These are phyloP conservation scores for Montipora capricornis DNA, from an alignment of 64 coral and sea anemone species.

Conservation along the genomic window DNA sequence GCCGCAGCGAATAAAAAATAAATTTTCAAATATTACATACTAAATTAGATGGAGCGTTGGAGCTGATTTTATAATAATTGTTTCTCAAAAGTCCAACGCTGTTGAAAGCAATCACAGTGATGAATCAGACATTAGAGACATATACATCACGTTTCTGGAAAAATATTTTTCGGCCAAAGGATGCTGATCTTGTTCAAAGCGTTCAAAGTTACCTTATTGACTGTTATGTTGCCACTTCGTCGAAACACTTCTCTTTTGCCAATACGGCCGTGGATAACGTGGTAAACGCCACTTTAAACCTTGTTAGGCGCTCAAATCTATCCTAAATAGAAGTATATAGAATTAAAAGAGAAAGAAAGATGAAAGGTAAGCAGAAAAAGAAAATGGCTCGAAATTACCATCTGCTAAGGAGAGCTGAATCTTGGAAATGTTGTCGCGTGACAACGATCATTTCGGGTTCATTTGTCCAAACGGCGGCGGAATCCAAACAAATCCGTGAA, in stretches of 20 bases:
- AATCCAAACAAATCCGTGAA: too few species aligned
- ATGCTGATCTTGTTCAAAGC: not conserved
- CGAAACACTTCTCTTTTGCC: not conserved
- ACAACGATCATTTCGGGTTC: not conserved
- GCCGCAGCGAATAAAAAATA: conserved; percentile 23
- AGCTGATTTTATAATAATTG: conserved; percentile 34
- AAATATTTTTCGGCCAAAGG: conserved; percentile 22
- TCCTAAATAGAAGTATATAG: not conserved
- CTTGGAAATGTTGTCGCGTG: too few species aligned
- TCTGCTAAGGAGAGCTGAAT: too few species aligned
- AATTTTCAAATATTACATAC: conserved; percentile 28
- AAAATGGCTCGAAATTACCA: too few species aligned
- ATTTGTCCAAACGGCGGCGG: too few species aligned
- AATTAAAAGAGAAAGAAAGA: too few species aligned
- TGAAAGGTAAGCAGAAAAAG: too few species aligned
- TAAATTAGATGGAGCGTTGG: conserved; percentile 21
- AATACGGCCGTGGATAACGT: not conserved
- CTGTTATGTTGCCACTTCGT: not conserved
- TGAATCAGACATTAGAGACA: not conserved
- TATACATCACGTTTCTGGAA: conserved; percentile 18
- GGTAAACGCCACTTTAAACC: not conserved
- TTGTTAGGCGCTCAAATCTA: not conserved
- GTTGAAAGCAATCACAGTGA: conserved; percentile 13
- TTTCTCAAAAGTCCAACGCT: conserved; percentile 7
- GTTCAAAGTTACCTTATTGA: not conserved